These are phyloP conservation scores for Melanophora roralis DNA, from an alignment of 2,888 invertebrate genomes.

Conservation along the genomic window DNA sequence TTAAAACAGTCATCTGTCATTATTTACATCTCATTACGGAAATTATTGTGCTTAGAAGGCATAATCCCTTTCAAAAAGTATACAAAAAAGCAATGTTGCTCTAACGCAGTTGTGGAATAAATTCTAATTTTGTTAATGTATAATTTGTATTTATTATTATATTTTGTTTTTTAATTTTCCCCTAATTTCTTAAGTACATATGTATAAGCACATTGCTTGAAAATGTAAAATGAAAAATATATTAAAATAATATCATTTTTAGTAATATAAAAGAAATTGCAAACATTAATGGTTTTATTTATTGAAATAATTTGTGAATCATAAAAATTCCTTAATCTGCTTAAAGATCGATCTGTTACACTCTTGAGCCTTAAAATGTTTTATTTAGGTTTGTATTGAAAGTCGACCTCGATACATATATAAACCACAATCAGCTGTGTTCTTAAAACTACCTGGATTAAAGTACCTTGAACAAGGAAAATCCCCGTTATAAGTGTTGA, in stretches of 20 bases:
- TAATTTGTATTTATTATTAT: slow-evolving; percentile 39
- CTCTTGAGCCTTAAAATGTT: too few relatives aligned
- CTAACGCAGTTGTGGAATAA: slow-evolving; percentile 15
- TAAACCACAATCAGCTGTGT: too few relatives aligned
- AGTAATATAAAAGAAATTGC: slow-evolving; percentile 43
- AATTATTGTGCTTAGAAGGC: slow-evolving; percentile 35
- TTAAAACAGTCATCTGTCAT: neutral
- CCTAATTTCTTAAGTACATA: slow-evolving; percentile 49
- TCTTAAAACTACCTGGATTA: too few relatives aligned
- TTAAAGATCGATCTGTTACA: too few relatives aligned
- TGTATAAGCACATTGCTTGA: slow-evolving; percentile 59
- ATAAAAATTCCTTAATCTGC: too few relatives aligned
- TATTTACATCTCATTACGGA: slow-evolving; percentile 22
- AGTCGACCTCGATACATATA: too few relatives aligned
- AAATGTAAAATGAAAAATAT: slow-evolving; percentile 45
- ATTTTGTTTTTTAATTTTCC: slow-evolving; percentile 3
- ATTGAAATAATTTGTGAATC: too few relatives aligned
- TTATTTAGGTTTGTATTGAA: too few relatives aligned
- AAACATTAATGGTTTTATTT: neutral
- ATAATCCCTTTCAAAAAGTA: slow-evolving; percentile 25
- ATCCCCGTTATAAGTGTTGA: too few relatives aligned
- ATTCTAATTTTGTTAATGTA: slow-evolving; percentile 49
- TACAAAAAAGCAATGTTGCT: slow-evolving; percentile 3
- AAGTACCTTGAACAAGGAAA: too few relatives aligned
- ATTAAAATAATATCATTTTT: slow-evolving; percentile 48